Evolutionary conservation across 2,888 invertebrate species (phyloP).

Genomic region (Pediacus dermestoides): DNA sequence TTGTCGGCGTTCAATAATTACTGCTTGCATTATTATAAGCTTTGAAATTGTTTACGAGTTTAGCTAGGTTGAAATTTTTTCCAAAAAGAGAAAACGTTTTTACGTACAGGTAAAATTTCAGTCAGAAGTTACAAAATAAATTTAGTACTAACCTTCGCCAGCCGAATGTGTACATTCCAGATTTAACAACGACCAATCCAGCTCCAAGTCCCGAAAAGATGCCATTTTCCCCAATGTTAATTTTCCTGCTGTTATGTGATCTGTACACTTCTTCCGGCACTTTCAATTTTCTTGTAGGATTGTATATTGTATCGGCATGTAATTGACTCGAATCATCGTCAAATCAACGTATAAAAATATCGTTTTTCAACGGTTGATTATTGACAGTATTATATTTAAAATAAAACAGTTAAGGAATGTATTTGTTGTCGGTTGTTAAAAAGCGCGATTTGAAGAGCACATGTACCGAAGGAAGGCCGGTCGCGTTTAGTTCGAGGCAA

Average conservation of each 20-base stretch:
- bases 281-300: no score
- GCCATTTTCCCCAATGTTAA: slow-evolving; percentile 56
- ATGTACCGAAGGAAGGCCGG: slow-evolving; percentile 1
- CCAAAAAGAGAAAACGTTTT: no score
- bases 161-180: slow-evolving; percentile 3
- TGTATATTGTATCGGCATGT: not conserved
- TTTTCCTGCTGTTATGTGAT: no score
- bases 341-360: not conserved
- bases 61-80: no score
- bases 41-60: no score
- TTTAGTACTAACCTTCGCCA: slow-evolving; percentile 1
- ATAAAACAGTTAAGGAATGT: not conserved
- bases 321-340: no score
- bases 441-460: not conserved
- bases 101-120: no score
- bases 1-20: no score
- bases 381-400: not conserved
- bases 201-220: slow-evolving; percentile 61
- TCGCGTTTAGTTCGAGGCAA: not conserved
- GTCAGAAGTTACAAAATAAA: no score
- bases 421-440: not conserved
- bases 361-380: not conserved
- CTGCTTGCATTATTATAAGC: no score
- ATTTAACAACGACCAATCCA: slow-evolving; percentile 63
- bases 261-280: no score